Base-by-base conservation (phyloP, 2,113 vertebrate species). In the Cochlearius cochlearius region DNA sequence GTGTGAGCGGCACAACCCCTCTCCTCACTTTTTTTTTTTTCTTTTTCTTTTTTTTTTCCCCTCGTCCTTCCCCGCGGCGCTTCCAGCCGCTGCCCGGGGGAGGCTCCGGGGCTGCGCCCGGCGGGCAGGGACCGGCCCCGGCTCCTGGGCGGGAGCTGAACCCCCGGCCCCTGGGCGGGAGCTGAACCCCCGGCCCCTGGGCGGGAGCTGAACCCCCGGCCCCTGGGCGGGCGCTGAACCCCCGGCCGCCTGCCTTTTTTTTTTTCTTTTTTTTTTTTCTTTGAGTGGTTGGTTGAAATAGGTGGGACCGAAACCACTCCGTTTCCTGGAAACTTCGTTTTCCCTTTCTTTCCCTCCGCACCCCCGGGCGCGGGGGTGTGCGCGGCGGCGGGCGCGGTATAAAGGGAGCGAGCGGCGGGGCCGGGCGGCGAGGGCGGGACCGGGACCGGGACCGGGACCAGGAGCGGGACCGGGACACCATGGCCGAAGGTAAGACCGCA, bases 301-400 rank as follows among this genome's bases (percentile, higher is more conserved):
- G 89, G 89, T 92, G 94, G 95, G 59, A 88, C 92, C 67, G 7
- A 75, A 63, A 2, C 49, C 26, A 4, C 78, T 9, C 18, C 5
- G 36, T 73, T 96, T 96, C 94, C 92, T 71, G 92, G 95, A 94
- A 96, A 94, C 78, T 67, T 25, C 73, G 80, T 75, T 94, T 92
- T 89, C 26, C 67, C 32, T 32, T 56, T 55, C 45, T 68, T 66
- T 18, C 52, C 43, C 74, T 39, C 50, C 32, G n/a, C 69, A 10
- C 36, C 81, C 76, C 76, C 67, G 16, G 39, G 41, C 34, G 83
- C 72, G 64, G 79, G 88, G 72, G 94, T 36, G 92, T 75, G 88
- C 30, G 84, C 80, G 38, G 52, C 60, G 47, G 47, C 62, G 21
- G 55, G 43, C 15, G 85, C 58, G 26, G 32, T 93, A 97, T 96